Conservation (phyloP, 2,888 invertebrate species). For the Masnerella sp. region DNA sequence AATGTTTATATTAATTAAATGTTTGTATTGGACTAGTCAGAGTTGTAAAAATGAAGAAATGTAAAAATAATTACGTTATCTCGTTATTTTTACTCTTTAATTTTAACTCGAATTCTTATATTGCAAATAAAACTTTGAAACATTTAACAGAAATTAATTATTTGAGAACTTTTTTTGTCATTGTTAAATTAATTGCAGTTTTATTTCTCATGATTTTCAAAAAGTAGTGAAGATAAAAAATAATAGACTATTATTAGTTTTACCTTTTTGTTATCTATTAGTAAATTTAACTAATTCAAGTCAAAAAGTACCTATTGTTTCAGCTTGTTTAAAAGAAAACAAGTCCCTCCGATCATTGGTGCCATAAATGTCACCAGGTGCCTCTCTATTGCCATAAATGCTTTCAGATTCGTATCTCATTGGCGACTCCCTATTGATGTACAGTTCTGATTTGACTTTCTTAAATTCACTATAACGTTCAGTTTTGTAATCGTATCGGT, state of each 20-base stretch:
- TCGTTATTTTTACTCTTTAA: too few relatives aligned
- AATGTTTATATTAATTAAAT: too few relatives aligned
- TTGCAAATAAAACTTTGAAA: too few relatives aligned
- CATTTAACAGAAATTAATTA: too few relatives aligned
- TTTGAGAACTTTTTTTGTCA: too few relatives aligned
- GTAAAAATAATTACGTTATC: too few relatives aligned
- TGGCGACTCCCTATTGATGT: slow-evolving; percentile 73
- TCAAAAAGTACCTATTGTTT: slow-evolving; percentile 71
- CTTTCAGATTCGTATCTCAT: slow-evolving; percentile 68
- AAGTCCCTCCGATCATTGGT: slow-evolving; percentile 70
- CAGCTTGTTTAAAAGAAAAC: slow-evolving; percentile 73
- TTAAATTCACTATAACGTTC: slow-evolving; percentile 74
- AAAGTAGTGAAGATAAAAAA: not conserved
- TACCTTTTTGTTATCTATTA: too few relatives aligned
- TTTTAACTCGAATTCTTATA: too few relatives aligned
- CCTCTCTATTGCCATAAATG: slow-evolving; percentile 73
- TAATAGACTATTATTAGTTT: not conserved
- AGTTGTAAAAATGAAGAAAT: not conserved
- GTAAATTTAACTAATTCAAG: too few relatives aligned
- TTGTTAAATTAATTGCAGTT: too few relatives aligned
- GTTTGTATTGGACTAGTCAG: too few relatives aligned
- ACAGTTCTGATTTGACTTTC: slow-evolving; percentile 72
- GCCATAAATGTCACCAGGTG: slow-evolving; percentile 70
- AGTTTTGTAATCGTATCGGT: slow-evolving; percentile 69
- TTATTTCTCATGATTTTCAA: too few relatives aligned